Evolutionary conservation across 2,797 vertebrate genomes (phyloP).

Genomic region (Sebastolobus altivelis): DNA sequence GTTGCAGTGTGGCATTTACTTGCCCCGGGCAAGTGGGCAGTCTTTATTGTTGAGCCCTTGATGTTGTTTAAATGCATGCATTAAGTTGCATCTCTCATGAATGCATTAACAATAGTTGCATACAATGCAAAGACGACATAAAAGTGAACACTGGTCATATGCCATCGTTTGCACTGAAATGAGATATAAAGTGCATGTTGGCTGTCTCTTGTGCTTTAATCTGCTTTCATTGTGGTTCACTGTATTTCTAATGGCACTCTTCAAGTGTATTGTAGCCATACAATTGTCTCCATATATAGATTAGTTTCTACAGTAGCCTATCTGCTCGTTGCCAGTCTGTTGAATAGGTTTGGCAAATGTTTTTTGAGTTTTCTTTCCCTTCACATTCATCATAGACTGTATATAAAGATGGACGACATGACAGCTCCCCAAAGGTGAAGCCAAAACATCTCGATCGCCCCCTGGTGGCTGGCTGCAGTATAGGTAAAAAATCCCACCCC

Average conservation of each 20-base stretch:
- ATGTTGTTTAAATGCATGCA: background rate
- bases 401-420: no score
- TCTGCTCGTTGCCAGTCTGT: background rate
- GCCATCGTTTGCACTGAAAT: background rate
- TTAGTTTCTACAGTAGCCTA: background rate
- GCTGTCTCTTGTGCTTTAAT: background rate
- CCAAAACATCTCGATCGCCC: no score
- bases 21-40: no score
- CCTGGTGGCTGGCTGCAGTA: no score
- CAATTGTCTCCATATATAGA: background rate
- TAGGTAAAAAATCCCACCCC: no score
- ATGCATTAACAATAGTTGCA: background rate
- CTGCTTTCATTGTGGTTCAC: background rate
- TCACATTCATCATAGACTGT: background rate
- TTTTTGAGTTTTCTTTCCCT: background rate
- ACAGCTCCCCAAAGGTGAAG: no score
- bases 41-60: no score
- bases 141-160: background rate
- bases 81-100: background rate
- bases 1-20: no score
- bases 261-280: background rate
- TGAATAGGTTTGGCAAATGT: background rate
- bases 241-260: background rate
- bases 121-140: background rate
- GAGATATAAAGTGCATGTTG: background rate